Conservation (phyloP, 2,113 vertebrate genomes). For the Isichthys henryi region DNA sequence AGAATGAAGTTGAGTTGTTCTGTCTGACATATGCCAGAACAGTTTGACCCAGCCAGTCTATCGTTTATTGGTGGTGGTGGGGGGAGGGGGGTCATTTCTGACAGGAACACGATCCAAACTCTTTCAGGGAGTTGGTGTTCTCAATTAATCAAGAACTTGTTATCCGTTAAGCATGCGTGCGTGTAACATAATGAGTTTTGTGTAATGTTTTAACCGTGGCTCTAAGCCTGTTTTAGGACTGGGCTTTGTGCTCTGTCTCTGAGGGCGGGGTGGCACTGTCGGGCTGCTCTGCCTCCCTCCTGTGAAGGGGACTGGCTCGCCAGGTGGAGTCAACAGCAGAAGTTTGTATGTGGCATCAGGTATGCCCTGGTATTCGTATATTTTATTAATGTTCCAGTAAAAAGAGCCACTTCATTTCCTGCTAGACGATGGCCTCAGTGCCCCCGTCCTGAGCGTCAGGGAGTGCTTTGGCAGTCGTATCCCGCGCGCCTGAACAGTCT, state of each 20-base stretch:
- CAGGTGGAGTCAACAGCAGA: background rate
- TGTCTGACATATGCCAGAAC: background rate
- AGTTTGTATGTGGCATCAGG: background rate
- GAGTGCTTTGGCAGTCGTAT: background rate
- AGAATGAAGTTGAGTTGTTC: constrained; percentile 9
- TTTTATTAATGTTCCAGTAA: background rate
- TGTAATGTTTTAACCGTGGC: background rate
- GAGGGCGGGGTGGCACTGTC: background rate
- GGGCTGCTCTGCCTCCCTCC: background rate
- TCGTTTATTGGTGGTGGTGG: background rate
- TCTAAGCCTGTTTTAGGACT: background rate
- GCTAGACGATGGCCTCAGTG: background rate
- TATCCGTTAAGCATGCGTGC: background rate
- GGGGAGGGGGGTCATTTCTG: background rate
- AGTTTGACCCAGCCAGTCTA: constrained; percentile 3
- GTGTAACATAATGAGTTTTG: background rate
- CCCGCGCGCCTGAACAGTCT: constrained; percentile 5
- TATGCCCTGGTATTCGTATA: background rate
- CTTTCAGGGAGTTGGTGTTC: background rate
- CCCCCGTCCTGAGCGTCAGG: background rate
- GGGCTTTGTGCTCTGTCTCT: background rate
- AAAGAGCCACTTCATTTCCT: background rate
- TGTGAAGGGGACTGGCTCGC: background rate
- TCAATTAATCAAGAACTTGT: background rate
- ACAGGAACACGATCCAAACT: background rate